A percentile compares a stretch with the other conserved stretches of the same genome.
Conservation (phyloP, 2,888 invertebrate species). For the Glaucopsyche alexis region DNA sequence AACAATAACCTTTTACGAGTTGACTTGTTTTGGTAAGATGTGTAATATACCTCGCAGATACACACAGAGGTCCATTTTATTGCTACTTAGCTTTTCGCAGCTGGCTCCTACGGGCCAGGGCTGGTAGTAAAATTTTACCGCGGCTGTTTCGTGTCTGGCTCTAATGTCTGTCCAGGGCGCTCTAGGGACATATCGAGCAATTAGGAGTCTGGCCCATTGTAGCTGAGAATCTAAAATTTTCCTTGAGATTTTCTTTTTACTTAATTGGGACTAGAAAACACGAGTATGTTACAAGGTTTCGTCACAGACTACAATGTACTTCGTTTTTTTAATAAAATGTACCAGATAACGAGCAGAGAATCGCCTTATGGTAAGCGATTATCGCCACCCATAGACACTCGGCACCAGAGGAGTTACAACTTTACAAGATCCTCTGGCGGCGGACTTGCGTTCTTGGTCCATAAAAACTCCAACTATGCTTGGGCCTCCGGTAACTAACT, state of each 20-base stretch:
- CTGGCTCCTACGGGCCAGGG: neutral
- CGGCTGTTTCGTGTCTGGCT: neutral
- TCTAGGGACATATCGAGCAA: neutral
- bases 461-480: no score
- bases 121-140: conserved; percentile 13
- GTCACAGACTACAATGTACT: neutral
- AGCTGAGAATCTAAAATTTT: neutral
- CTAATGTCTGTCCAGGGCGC: neutral
- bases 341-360: no score
- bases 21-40: neutral
- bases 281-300: neutral
- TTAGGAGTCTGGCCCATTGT: neutral
- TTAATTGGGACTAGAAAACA: neutral
- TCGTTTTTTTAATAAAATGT: no score
- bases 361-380: no score
- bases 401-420: no score
- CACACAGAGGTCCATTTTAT: neutral
- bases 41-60: neutral
- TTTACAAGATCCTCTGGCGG: no score
- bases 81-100: neutral
- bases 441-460: no score
- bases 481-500: no score
- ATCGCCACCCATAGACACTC: no score
- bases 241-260: neutral
- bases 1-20: neutral